Conservation (phyloP, 2,113 vertebrate genomes). For the Aegotheles bennettii region DNA sequence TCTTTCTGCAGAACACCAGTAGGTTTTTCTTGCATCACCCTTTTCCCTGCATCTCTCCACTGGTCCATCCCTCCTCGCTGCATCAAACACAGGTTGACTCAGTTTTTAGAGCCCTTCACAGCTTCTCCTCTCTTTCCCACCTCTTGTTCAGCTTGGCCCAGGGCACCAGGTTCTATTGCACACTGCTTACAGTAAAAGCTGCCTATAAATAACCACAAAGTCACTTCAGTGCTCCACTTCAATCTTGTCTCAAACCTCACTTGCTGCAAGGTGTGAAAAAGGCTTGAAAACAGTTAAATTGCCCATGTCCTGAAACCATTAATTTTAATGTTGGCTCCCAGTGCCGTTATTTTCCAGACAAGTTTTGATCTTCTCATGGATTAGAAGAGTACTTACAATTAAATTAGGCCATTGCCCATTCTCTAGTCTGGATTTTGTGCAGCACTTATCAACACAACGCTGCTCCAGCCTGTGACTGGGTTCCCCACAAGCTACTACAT, state of each 20-base stretch:
- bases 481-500: rapidly evolving
- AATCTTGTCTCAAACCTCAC: background rate
- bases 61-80: background rate
- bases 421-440: background rate
- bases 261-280: background rate
- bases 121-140: background rate
- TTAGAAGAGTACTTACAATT: background rate
- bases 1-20: background rate
- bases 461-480: rapidly evolving
- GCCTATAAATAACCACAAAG: background rate
- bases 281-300: background rate
- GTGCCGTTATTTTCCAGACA: background rate
- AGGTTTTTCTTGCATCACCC: background rate
- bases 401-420: background rate
- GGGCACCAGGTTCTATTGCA: background rate
- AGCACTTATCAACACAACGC: background rate
- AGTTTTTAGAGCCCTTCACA: background rate
- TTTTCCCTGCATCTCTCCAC: background rate
- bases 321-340: background rate
- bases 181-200: background rate
- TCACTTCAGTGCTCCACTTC: background rate
- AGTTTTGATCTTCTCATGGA: background rate
- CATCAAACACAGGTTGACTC: background rate
- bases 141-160: background rate
- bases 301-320: background rate